Percentiles rank a stretch among this genome's conserved stretches.
These are phyloP conservation scores for Orchestia grillus DNA, from an alignment of 1,140 invertebrate species.

Conservation along the genomic window DNA sequence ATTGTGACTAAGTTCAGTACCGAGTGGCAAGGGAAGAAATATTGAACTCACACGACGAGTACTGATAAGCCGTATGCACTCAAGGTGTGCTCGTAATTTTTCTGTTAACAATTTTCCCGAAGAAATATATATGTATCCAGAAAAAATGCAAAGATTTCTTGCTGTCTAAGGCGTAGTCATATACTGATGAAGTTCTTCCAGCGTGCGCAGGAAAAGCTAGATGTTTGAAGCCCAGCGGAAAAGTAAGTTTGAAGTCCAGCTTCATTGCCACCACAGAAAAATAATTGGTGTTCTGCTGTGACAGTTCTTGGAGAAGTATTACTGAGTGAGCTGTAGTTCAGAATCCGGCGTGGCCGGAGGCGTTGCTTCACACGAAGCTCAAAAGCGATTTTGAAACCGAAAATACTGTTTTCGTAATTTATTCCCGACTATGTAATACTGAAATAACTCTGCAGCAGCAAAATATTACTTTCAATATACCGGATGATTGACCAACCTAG, in stretches of 20 bases:
- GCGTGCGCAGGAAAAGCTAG: not conserved
- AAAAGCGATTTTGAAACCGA: not conserved
- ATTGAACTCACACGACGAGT: no score
- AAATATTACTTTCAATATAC: not conserved
- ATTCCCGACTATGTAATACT: not conserved
- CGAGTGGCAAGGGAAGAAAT: no score
- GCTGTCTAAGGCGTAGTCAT: not conserved
- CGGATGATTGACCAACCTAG: not conserved
- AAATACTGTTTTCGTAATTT: not conserved
- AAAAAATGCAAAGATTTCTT: not conserved
- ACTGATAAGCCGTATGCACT: no score
- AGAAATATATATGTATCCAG: no score
- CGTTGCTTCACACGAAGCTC: not conserved
- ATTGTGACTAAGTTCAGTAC: no score
- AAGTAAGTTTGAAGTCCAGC: not conserved
- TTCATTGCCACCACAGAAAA: not conserved
- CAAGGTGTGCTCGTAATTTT: no score
- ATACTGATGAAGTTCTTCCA: not conserved
- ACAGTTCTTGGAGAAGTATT: not conserved
- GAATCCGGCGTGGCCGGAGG: not conserved
- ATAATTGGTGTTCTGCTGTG: not conserved
- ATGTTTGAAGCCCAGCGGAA: not conserved
- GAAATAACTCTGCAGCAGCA: no score
- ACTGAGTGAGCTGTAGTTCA: not conserved
- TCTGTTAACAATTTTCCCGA: no score